Base-by-base conservation (phyloP, 2,113 vertebrate species). In the Peucedramus taeniatus region DNA sequence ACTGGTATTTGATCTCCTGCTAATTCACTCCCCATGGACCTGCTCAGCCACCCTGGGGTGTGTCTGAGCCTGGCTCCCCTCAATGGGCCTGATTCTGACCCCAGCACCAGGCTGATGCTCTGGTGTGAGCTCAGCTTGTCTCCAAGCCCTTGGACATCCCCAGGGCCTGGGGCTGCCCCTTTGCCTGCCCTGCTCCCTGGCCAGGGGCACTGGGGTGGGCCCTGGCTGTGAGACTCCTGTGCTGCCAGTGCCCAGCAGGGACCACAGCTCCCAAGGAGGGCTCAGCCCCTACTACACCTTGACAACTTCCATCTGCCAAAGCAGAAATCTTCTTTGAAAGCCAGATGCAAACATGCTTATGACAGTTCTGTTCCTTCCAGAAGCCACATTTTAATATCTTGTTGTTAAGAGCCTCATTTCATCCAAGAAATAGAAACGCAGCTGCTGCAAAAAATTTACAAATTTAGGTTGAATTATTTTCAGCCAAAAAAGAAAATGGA, bases 131-230 rank as follows among this genome's bases (percentile, higher is more conserved):
- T 56, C 70, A 83, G 68, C 13, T 28, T 49, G 11, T 12, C 22
- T 39, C 11, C 6, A n/a, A 1, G 14, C n/a, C 63, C 24, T 30
- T 2, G 39, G 30, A 49, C 17, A 39, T 50, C 4, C 2, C 7
- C 3, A 0, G 1, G 14, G 6, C 10, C 69, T 60, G 40, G 12
- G 37, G 13, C 19, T 63, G 20, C 5, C 37, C 21, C 14, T 30
- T 21, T 72, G 27, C 16, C n/a, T 83, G 37, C 13, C 19, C 44
- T 72, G 30, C 7, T 80, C 40, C 65, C 14, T 80, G n/a, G 11
- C 5, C 42, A 33, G 30, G 11, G 47, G 2, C 3, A 0, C 1
- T 31, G 23, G 6, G 8, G 4, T 49, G 37, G 22, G 21, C 3
- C 5, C 56, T 74, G 56, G 13, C 15, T 83, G 7, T 16, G 57